These are phyloP conservation scores for Liolophura sinensis DNA, from an alignment of 1,140 invertebrate genomes.

Conservation along the genomic window DNA sequence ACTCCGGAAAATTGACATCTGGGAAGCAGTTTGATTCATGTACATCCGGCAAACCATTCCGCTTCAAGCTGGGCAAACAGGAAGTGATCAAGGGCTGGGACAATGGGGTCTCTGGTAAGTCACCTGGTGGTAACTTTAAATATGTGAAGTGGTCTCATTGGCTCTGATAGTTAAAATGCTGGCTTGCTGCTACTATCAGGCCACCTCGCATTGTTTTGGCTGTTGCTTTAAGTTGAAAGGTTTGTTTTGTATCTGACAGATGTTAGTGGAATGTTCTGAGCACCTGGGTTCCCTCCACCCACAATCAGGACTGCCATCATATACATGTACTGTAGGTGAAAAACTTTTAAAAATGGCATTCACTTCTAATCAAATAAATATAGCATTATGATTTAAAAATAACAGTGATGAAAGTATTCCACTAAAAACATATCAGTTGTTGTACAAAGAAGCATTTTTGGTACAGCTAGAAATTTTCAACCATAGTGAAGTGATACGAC, in stretches of 20 bases:
- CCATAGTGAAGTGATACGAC: too few species aligned
- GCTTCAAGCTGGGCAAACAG: slow-evolving; percentile 48
- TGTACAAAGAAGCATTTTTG: too few species aligned
- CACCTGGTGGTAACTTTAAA: background rate
- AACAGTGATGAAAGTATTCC: background rate
- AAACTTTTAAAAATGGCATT: too few species aligned
- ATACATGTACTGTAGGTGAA: too few species aligned
- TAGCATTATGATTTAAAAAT: too few species aligned
- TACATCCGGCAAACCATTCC: slow-evolving; percentile 49
- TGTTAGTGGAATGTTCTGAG: background rate
- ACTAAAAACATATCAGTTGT: too few species aligned
- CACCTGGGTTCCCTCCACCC: background rate
- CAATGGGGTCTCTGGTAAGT: slow-evolving; percentile 75
- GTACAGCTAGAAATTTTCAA: too few species aligned
- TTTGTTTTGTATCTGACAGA: background rate
- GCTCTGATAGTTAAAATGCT: background rate
- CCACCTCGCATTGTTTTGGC: background rate
- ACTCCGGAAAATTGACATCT: slow-evolving; percentile 48
- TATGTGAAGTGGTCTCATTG: background rate
- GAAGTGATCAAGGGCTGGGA: slow-evolving; percentile 77
- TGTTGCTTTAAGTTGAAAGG: background rate
- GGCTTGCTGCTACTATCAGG: background rate
- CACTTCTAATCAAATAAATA: too few species aligned
- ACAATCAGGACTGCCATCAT: too few species aligned
- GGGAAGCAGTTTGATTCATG: slow-evolving; percentile 59